phyloP scores from a whole-genome alignment of 1,140 invertebrate genomes.

The Plectus sambesii region DNA sequence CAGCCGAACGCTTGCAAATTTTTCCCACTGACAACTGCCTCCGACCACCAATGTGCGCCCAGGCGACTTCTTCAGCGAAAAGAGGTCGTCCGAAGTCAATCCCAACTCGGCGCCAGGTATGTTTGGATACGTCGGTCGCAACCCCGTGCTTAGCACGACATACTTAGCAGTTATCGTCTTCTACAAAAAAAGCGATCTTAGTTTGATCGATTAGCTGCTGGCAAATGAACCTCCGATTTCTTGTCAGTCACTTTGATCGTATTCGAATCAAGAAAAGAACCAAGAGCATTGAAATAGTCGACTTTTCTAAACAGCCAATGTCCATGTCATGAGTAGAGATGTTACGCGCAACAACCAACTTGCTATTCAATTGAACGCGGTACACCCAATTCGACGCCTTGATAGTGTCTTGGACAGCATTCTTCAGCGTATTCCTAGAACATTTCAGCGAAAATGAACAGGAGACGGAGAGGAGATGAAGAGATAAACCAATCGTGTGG shows the following conservation, averaged over 20 bases:
- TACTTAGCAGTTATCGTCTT: not conserved
- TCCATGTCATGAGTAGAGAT: not conserved
- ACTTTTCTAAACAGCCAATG: not conserved
- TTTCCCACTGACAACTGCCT: not conserved
- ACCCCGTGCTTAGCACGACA: not conserved
- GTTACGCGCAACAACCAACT: not conserved
- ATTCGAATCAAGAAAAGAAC: not conserved
- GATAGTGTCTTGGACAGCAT: not conserved
- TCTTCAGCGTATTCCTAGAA: not conserved
- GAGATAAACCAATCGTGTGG: not conserved
- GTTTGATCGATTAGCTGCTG: too few species aligned
- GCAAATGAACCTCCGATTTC: not conserved
- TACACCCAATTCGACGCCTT: not conserved
- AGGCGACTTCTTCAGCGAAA: not conserved
- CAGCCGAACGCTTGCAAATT: not conserved
- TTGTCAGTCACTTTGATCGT: not conserved
- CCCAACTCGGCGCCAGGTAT: not conserved
- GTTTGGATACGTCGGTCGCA: not conserved
- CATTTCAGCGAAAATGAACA: not conserved
- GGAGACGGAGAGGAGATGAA: not conserved
- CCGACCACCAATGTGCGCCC: not conserved
- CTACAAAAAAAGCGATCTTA: too few species aligned
- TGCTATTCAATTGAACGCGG: not conserved
- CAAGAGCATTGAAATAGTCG: not conserved
- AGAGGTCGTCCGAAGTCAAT: not conserved